A percentile compares a stretch with the other conserved stretches of the same genome.
Evolutionary conservation across 2,888 invertebrate species (phyloP).

Genomic region (Unio delphinus): DNA sequence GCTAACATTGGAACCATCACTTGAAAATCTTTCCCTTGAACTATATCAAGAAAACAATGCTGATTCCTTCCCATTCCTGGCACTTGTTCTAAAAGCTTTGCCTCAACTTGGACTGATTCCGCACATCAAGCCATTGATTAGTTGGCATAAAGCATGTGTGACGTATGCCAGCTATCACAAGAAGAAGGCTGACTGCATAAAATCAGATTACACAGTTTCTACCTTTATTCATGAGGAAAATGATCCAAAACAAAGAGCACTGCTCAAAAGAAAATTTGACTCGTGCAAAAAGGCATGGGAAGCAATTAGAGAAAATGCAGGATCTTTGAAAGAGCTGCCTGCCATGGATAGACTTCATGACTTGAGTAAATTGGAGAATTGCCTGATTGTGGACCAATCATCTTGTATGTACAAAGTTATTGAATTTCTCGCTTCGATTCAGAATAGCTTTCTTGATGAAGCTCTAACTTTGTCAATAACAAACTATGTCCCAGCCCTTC

Average conservation of each 20-base stretch:
- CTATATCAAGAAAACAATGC: conserved; percentile 3
- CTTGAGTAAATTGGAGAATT: conserved; percentile 1
- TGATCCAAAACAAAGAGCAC: not conserved
- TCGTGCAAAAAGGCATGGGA: not conserved
- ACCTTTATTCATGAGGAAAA: conserved; percentile 12
- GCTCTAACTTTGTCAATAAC: conserved; percentile 2
- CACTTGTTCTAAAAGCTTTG: conserved; percentile 7
- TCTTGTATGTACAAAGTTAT: conserved; percentile 20
- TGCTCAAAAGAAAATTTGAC: conserved; percentile 1
- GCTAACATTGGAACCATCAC: conserved; percentile 3
- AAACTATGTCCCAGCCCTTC: conserved; percentile 10
- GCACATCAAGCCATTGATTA: conserved; percentile 24
- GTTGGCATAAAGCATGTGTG: conserved; percentile 37
- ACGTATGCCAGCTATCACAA: conserved; percentile 29
- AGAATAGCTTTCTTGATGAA: conserved; percentile 34
- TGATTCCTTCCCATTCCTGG: conserved; percentile 15
- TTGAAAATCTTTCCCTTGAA: conserved; percentile 12
- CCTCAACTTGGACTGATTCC: conserved; percentile 15
- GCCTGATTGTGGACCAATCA: conserved; percentile 24
- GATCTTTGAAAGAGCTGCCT: too few relatives aligned
- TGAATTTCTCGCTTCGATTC: conserved; percentile 19
- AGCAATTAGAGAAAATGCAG: too few relatives aligned
- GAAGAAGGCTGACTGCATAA: conserved; percentile 26
- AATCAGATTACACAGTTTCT: conserved; percentile 14
- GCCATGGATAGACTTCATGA: not conserved